Evolutionary conservation across 2,888 invertebrate species (phyloP).

Genomic region (Toxonevra muliebris): DNA sequence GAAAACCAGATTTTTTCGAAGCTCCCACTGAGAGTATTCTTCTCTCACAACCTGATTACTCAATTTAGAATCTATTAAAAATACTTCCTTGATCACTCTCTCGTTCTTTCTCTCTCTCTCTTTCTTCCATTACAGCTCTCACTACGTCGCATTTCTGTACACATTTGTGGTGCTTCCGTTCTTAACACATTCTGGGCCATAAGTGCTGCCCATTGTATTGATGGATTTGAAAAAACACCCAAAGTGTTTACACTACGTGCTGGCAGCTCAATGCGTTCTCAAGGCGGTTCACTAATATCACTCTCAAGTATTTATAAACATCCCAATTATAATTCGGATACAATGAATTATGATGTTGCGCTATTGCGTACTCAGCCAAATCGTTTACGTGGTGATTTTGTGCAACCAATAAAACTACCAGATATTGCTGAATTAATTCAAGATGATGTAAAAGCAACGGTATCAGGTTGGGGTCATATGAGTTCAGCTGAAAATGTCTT

Average conservation of each 20-base stretch:
- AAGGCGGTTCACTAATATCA: conserved; percentile 50
- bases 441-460: conserved; percentile 46
- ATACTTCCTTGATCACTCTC: too few relatives aligned
- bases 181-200: conserved; percentile 56
- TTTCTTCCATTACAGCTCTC: conserved; percentile 45
- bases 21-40: too few relatives aligned
- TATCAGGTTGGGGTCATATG: conserved; percentile 61
- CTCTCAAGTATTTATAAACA: conserved; percentile 54
- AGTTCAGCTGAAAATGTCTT: conserved; percentile 49
- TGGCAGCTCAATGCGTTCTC: conserved; percentile 50
- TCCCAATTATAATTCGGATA: conserved; percentile 54
- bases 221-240: conserved; percentile 49
- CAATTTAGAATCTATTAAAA: too few relatives aligned
- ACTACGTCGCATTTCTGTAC: conserved; percentile 53
- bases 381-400: conserved; percentile 46
- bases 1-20: too few relatives aligned
- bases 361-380: conserved; percentile 49
- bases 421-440: conserved; percentile 39
- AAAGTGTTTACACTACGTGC: conserved; percentile 51
- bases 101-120: too few relatives aligned
- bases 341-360: conserved; percentile 60
- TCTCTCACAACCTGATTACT: too few relatives aligned
- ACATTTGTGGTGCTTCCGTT: conserved; percentile 59
- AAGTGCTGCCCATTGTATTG: conserved; percentile 59
- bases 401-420: conserved; percentile 50